Conservation (phyloP, 2,888 invertebrate species). For the Neria commutata region DNA sequence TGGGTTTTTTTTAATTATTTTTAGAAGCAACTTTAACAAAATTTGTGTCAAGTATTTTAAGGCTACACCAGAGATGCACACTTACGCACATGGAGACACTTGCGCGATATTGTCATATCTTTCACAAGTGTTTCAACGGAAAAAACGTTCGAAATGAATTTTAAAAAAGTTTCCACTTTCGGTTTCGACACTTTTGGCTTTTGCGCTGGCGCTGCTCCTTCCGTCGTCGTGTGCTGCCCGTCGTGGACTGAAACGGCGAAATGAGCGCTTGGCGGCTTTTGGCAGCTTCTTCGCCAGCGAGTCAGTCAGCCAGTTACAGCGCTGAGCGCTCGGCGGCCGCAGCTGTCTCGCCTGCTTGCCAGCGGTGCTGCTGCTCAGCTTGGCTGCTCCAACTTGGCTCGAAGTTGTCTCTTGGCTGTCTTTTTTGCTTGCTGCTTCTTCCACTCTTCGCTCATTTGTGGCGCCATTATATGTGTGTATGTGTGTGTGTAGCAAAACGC, state of each 20-base stretch:
- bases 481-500: too few relatives aligned
- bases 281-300: not conserved
- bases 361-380: not conserved
- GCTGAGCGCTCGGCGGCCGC: not conserved
- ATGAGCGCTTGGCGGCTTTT: conserved; percentile 23
- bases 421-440: too few relatives aligned
- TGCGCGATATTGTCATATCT: too few relatives aligned
- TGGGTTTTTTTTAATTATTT: too few relatives aligned
- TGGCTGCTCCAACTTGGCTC: too few relatives aligned
- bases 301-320: not conserved
- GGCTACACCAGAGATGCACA: too few relatives aligned
- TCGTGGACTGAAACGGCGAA: conserved; percentile 43
- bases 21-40: too few relatives aligned
- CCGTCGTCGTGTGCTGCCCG: not conserved
- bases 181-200: not conserved
- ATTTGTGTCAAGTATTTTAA: too few relatives aligned
- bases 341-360: not conserved
- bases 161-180: not conserved
- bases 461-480: too few relatives aligned
- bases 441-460: too few relatives aligned
- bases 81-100: too few relatives aligned
- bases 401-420: too few relatives aligned
- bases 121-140: not conserved
- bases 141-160: not conserved
- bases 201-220: not conserved